Evolutionary conservation across 2,888 invertebrate species (phyloP).

Genomic region (Hyposoter dolosus): DNA sequence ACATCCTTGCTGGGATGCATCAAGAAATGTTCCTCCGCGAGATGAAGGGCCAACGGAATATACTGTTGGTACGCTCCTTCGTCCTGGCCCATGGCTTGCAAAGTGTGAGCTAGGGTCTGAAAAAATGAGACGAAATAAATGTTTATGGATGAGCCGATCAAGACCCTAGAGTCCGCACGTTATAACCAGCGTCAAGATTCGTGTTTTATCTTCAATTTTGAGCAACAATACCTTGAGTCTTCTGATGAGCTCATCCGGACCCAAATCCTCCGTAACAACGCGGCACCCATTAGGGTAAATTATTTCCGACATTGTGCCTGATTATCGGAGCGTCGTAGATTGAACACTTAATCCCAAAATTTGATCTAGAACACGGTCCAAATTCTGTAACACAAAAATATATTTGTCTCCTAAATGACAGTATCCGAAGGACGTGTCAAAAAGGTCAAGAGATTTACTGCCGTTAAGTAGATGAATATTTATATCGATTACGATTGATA

Average conservation of each 20-base stretch:
- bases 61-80: constrained; percentile 97
- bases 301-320: constrained; percentile 91
- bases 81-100: constrained; percentile 98
- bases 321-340: constrained; percentile 58
- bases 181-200: background rate
- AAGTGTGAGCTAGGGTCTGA: constrained; percentile 95
- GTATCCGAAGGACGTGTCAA: constrained; percentile 24
- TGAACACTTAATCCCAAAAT: constrained; percentile 72
- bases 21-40: constrained; percentile 97
- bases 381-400: constrained; percentile 79
- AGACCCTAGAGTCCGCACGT: background rate
- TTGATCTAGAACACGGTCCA: constrained; percentile 82
- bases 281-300: constrained; percentile 98
- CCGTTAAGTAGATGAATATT: background rate
- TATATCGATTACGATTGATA: background rate
- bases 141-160: background rate
- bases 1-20: constrained; percentile 96
- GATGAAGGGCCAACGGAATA: constrained; percentile 95
- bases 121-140: background rate
- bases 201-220: background rate
- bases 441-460: background rate
- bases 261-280: constrained; percentile 97
- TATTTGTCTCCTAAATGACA: constrained; percentile 48
- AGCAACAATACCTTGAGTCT: constrained; percentile 92
- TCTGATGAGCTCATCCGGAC: constrained; percentile 97